Conservation (phyloP, 2,888 invertebrate species). For the Panzeria rudis region DNA sequence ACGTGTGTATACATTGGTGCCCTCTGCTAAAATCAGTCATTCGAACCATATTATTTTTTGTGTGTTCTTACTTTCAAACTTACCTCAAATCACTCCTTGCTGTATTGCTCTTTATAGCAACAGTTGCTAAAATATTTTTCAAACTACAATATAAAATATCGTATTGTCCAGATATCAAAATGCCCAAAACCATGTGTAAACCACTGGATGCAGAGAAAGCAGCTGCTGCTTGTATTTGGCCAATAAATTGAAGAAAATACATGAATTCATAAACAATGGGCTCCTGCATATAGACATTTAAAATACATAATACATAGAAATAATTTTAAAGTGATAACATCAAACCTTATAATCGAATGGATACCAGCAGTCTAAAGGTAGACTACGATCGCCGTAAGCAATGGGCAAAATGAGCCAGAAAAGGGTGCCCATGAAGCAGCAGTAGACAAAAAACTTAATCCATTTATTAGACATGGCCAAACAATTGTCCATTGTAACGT, state of each 20-base stretch:
- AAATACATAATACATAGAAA: not conserved
- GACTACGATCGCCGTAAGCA: slow-evolving; percentile 75
- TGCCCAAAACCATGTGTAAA: slow-evolving; percentile 79
- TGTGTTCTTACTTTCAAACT: too few relatives aligned
- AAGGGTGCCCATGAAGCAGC: slow-evolving; percentile 75
- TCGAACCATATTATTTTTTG: too few relatives aligned
- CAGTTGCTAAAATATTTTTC: slow-evolving; percentile 79
- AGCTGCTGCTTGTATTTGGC: slow-evolving; percentile 80
- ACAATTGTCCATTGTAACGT: slow-evolving; percentile 76
- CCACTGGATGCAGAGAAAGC: slow-evolving; percentile 78
- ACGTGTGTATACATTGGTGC: too few relatives aligned
- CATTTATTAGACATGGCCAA: slow-evolving; percentile 74
- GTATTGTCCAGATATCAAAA: slow-evolving; percentile 79
- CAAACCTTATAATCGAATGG: slow-evolving; percentile 79
- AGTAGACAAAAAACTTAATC: slow-evolving; percentile 75
- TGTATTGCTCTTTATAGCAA: slow-evolving; percentile 75
- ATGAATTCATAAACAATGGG: slow-evolving; percentile 76
- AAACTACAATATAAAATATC: slow-evolving; percentile 80
- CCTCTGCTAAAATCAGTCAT: too few relatives aligned
- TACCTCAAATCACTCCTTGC: slow-evolving; percentile 73
- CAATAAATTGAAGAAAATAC: slow-evolving; percentile 80
- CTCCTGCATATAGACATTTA: slow-evolving; percentile 71
- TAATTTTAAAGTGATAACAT: not conserved
- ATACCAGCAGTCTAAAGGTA: slow-evolving; percentile 81
- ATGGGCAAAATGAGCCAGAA: slow-evolving; percentile 77